A percentile compares a stretch with the other conserved stretches of the same genome.
Evolutionary conservation across 2,888 invertebrate species (phyloP).

Genomic region (Noctua comes): DNA sequence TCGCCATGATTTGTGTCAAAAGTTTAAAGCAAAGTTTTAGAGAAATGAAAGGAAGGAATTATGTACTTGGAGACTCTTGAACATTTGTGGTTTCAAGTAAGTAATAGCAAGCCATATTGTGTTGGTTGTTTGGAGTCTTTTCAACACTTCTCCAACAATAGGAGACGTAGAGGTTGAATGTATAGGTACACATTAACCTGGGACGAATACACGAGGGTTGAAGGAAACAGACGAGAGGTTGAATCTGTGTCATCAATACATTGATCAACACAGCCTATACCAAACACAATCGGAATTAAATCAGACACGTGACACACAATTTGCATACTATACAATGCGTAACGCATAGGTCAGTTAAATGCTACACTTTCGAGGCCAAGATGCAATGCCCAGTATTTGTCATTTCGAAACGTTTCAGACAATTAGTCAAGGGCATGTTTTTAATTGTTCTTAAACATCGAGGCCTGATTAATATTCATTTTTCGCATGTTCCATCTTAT

Average conservation of each 20-base stretch:
- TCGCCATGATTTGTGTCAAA: slow-evolving; percentile 36
- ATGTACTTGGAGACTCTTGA: slow-evolving; percentile 21
- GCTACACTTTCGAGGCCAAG: slow-evolving; percentile 45
- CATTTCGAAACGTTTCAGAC: slow-evolving; percentile 30
- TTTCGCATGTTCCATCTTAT: background rate
- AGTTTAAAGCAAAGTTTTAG: slow-evolving; percentile 14
- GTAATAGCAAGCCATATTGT: slow-evolving; percentile 1
- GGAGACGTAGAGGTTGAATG: background rate
- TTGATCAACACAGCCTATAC: slow-evolving; percentile 21
- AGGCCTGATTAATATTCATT: background rate
- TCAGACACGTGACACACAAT: slow-evolving; percentile 27
- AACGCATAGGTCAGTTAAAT: slow-evolving; percentile 53
- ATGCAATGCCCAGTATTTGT: slow-evolving; percentile 36
- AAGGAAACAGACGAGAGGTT: slow-evolving; percentile 25
- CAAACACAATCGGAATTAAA: slow-evolving; percentile 53
- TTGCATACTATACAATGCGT: slow-evolving; percentile 48
- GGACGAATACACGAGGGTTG: slow-evolving; percentile 3
- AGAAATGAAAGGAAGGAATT: slow-evolving; percentile 25
- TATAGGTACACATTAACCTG: background rate
- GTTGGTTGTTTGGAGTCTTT: slow-evolving; percentile 17
- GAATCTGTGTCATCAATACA: slow-evolving; percentile 30
- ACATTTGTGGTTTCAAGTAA: slow-evolving; percentile 26
- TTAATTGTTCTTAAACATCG: slow-evolving; percentile 7
- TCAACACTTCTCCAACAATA: slow-evolving; percentile 13
- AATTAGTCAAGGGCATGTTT: slow-evolving; percentile 27